Evolutionary conservation across 2,888 invertebrate species (phyloP).

Genomic region (Acrobasis suavella): DNA sequence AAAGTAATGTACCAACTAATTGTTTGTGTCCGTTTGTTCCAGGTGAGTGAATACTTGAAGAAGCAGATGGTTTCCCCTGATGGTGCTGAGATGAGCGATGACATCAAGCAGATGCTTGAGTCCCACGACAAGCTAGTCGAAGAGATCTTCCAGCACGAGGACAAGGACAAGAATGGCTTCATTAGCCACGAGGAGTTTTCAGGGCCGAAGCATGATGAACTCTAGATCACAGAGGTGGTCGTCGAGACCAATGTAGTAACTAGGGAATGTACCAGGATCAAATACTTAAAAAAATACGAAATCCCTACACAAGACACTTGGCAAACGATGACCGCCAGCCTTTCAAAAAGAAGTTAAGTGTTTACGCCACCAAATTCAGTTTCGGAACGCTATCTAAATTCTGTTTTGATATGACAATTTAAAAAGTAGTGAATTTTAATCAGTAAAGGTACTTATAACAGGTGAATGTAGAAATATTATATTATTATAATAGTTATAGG

Average conservation of each 20-base stretch:
- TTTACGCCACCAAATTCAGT: neutral
- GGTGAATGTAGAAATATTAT: slow-evolving; percentile 6
- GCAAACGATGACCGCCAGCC: slow-evolving; percentile 1
- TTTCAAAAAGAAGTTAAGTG: neutral
- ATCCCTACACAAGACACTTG: neutral
- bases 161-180: slow-evolving; percentile 97
- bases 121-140: slow-evolving; percentile 96
- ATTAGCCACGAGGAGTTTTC: slow-evolving; percentile 98
- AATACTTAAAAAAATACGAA: neutral
- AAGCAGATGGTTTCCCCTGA: slow-evolving; percentile 94
- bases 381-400: slow-evolving; percentile 11
- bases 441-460: neutral
- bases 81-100: slow-evolving; percentile 87
- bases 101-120: slow-evolving; percentile 91
- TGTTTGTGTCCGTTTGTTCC: slow-evolving; percentile 30
- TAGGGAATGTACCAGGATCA: slow-evolving; percentile 6
- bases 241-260: slow-evolving; percentile 6
- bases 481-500: neutral
- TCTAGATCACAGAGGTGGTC: slow-evolving; percentile 80
- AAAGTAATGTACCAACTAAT: no score
- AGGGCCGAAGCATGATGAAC: slow-evolving; percentile 98
- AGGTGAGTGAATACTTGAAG: slow-evolving; percentile 96
- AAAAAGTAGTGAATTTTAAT: slow-evolving; percentile 10
- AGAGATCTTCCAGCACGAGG: slow-evolving; percentile 98
- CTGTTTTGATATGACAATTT: neutral